Conservation (phyloP, 2,113 vertebrate species). For the Lophochroa leadbeateri region DNA sequence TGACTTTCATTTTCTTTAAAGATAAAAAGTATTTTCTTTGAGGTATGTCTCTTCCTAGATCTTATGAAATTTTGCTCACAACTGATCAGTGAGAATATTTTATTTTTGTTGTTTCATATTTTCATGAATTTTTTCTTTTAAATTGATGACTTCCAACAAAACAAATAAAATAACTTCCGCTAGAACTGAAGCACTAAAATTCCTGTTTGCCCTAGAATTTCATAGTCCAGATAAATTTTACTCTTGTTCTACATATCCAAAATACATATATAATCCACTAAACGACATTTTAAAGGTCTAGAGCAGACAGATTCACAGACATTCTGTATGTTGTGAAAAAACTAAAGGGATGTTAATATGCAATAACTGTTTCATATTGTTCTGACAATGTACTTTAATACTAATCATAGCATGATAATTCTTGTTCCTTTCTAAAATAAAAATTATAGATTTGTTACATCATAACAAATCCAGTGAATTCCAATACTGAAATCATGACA, state of each 20-base stretch:
- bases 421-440: not conserved
- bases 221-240: not conserved
- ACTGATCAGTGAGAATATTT: not conserved
- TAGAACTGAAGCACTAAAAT: not conserved
- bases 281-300: not conserved
- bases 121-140: not conserved
- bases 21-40: not conserved
- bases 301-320: not conserved
- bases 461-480: not conserved
- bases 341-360: not conserved
- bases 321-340: not conserved
- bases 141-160: not conserved
- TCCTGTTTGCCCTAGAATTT: not conserved
- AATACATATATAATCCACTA: not conserved
- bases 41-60: not conserved
- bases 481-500: not conserved
- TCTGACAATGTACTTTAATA: not conserved
- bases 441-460: not conserved
- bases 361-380: not conserved
- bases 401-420: not conserved
- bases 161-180: not conserved
- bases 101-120: not conserved
- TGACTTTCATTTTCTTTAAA: not conserved
- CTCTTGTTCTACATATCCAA: not conserved
- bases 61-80: not conserved